Base-by-base conservation (phyloP, 1,140 invertebrate genomes). In the Drosophila ogumai region DNA sequence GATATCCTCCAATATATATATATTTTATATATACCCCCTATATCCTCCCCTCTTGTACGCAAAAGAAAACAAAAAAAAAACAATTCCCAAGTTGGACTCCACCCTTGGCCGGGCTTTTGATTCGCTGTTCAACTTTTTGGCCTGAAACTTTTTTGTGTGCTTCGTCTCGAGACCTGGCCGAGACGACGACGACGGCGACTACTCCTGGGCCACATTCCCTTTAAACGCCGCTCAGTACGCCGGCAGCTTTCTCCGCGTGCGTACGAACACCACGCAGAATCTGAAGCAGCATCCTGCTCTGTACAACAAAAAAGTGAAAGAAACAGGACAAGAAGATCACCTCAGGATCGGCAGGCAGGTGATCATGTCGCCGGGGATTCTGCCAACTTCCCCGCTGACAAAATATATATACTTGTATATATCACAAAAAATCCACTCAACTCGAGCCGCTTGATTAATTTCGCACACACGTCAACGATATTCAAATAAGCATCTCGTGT, bases 201-300 rank as follows among this genome's bases (percentile, higher is more conserved):
- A 81, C 82, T 88, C 77, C 85, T 86, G 71, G 56, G 71, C 59
- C 75, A 46, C 65, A 69, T 69, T 87, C 79, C 85, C 81, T 76
- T 82, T 79, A 71, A 59, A 36, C 65, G 66, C 60, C 47, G 72
- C 85, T 88, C 84, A 88, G 84, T 88, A 90, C 85, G 81, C 77
- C 72, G 85, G 73, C 84, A 88, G 84, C 84, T 88, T 88, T 88
- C 84, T 88, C 84, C 84, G 85, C 74, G 84, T 88, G 84, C 85
- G 84, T 88, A 88, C 80, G 59, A 76, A 54, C 40, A 32, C 44
- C 44, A 68, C 71, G 71, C 69, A 77, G 65, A 40, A 43, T 52
- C 63, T 47, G 55, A 71, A 73, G 28, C 81, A 65, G 69, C 64
- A 34, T 49, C 31, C 31, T 36, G 4, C 13, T 54, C 7, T 50